Evolutionary conservation across 2,797 vertebrate species (phyloP).

Genomic region (Periophthalmus magnuspinnatus): DNA sequence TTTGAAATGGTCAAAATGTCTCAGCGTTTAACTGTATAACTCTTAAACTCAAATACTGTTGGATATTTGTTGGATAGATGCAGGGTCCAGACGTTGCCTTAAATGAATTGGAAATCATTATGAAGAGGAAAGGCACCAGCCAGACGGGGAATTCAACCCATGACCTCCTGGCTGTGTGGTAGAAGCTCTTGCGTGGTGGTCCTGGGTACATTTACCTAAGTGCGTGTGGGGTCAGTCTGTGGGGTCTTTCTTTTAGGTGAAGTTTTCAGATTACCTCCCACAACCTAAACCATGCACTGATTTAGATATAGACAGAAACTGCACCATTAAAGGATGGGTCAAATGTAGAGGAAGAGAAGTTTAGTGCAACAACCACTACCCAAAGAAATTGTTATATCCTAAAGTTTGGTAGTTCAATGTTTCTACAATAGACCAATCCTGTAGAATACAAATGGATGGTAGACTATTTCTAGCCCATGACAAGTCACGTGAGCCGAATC

Average conservation of each 20-base stretch:
- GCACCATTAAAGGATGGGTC: no score
- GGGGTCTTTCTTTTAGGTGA: neutral
- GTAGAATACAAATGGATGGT: no score
- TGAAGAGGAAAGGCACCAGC: neutral
- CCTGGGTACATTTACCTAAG: neutral
- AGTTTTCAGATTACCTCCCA: no score
- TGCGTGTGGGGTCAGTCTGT: neutral
- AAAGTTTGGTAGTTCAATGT: no score
- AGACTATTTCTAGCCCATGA: no score
- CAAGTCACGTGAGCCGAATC: neutral
- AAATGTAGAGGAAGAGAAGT: no score
- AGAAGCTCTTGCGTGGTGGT: neutral
- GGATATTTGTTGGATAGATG: neutral
- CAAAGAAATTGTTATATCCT: no score
- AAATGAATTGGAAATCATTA: neutral
- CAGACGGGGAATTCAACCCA: neutral
- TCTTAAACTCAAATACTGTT: neutral
- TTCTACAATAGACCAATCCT: no score
- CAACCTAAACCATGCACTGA: no score
- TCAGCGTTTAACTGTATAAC: neutral
- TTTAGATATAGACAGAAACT: no score
- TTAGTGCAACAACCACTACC: no score
- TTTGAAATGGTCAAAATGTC: no score
- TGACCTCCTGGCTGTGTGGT: neutral
- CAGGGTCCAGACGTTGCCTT: neutral